These are phyloP conservation scores for Cheilosia soror DNA, from an alignment of 2,888 invertebrate genomes.

Conservation along the genomic window DNA sequence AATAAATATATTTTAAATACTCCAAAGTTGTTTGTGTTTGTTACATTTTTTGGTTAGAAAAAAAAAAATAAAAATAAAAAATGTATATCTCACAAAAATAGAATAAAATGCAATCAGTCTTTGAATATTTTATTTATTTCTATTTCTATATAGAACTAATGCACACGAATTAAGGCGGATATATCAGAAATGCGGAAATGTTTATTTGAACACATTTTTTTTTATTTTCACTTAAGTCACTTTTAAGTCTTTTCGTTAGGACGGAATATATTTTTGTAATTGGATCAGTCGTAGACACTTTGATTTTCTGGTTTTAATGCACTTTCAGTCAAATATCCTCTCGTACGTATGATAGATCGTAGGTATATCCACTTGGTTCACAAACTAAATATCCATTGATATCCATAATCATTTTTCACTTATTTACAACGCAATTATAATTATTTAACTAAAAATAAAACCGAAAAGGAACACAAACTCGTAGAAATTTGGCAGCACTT, in stretches of 20 bases:
- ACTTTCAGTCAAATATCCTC: slow-evolving; percentile 36
- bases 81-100: slow-evolving; percentile 26
- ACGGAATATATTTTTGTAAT: slow-evolving; percentile 59
- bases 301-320: slow-evolving; percentile 14
- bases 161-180: slow-evolving; percentile 25
- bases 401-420: slow-evolving; percentile 34
- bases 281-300: slow-evolving; percentile 59
- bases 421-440: slow-evolving; percentile 26
- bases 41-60: slow-evolving; percentile 3
- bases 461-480: slow-evolving; percentile 2
- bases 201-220: slow-evolving; percentile 57
- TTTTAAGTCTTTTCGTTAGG: slow-evolving; percentile 70
- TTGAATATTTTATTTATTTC: slow-evolving; percentile 26
- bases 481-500: slow-evolving; percentile 67
- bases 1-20: slow-evolving; percentile 8
- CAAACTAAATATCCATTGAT: slow-evolving; percentile 50
- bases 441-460: slow-evolving; percentile 5
- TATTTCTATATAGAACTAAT: slow-evolving; percentile 29
- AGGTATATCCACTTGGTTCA: slow-evolving; percentile 2
- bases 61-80: neutral
- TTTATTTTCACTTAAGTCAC: slow-evolving; percentile 65
- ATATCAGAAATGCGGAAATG: slow-evolving; percentile 49
- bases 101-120: slow-evolving; percentile 65
- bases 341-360: neutral
- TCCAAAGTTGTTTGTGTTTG: slow-evolving; percentile 6